Base-by-base conservation (phyloP, 2,797 vertebrate species). In the Glossophaga mutica region DNA sequence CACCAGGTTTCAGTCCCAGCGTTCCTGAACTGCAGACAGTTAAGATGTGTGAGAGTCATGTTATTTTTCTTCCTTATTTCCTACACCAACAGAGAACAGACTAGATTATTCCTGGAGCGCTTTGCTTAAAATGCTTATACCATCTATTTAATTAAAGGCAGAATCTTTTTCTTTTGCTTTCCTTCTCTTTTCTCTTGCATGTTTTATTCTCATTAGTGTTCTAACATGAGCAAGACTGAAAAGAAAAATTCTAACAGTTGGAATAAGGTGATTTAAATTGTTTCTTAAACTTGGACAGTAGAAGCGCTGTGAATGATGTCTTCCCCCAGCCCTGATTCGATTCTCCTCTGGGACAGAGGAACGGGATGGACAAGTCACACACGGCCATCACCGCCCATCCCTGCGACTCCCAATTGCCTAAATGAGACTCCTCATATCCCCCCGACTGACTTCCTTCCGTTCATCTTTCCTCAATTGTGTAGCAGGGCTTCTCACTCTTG, bases 401-500 rank as follows among this genome's bases (percentile, higher is more conserved):
- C 93, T 79, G 81, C 7, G 96, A 84, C 18, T 26, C 77, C 29
- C 77, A 67, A 39, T 2, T 55, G 44, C 15, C 62, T 73, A 32
- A 83, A 37, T 5, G 16, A 52, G 44, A 24, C 71, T 96, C 55
- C 24, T 46, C 37, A 3, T 0, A 42, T 90, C 14, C 92, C 94
- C 85, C 92, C 46, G 59, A 59, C 9, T 12, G 76, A 91, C 84
- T 78, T 46, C 55, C 34, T 71, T 70, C 65, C 55, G 81, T 19
- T 57, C 74, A 83, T 71, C 44, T 68, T 87, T 86, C 68, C 70
- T 82, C 62, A 71, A 79, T n/a, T 74, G 79, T 82, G 59, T 19
- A 57, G 55, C 71, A 65, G 57, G 91, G 71, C 65, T 86, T 94
- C 91, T 91, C 42, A 62, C 46, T 96, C 52, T 34, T 39, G 85